phyloP scores from a whole-genome alignment of 2,797 vertebrate species.

The Rhinoraja longicauda region DNA sequence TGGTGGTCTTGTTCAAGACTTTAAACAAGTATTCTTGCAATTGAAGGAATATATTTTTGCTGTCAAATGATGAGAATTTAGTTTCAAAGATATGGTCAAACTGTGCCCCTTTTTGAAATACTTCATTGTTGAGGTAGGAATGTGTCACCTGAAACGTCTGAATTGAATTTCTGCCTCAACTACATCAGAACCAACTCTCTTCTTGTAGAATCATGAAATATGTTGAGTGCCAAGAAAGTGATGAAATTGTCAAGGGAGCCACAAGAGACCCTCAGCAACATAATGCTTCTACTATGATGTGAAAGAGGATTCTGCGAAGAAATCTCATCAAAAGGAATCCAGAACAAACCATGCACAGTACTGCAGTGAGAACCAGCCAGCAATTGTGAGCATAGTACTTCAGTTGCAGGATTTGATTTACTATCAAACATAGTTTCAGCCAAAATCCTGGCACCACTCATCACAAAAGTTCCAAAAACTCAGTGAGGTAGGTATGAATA shows the following conservation, averaged over 20 bases:
- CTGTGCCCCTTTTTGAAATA: not conserved
- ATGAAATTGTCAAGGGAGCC: slow-evolving; percentile 29
- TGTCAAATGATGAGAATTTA: not conserved
- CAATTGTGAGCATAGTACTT: not conserved
- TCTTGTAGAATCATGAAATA: slow-evolving; percentile 15
- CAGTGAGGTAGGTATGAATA: not conserved
- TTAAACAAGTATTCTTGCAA: not conserved
- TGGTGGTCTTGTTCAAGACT: not conserved
- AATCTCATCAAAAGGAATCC: not conserved
- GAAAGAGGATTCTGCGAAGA: slow-evolving; percentile 23
- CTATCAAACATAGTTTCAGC: not conserved
- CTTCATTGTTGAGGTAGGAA: not conserved
- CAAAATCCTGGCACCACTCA: not conserved
- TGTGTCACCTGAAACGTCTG: slow-evolving; percentile 19
- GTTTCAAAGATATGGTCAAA: not conserved
- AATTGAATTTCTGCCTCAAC: not conserved
- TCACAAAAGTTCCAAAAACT: not conserved
- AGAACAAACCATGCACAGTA: slow-evolving; percentile 32
- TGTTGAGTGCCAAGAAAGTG: slow-evolving; percentile 5
- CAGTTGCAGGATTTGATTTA: not conserved
- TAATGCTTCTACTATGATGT: slow-evolving; percentile 29
- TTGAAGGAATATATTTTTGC: not conserved
- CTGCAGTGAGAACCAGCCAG: not conserved
- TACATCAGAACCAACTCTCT: slow-evolving; percentile 13
- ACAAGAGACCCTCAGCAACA: not conserved